These are phyloP conservation scores for Nudaria mundana DNA, from an alignment of 2,888 invertebrate genomes.

Conservation along the genomic window DNA sequence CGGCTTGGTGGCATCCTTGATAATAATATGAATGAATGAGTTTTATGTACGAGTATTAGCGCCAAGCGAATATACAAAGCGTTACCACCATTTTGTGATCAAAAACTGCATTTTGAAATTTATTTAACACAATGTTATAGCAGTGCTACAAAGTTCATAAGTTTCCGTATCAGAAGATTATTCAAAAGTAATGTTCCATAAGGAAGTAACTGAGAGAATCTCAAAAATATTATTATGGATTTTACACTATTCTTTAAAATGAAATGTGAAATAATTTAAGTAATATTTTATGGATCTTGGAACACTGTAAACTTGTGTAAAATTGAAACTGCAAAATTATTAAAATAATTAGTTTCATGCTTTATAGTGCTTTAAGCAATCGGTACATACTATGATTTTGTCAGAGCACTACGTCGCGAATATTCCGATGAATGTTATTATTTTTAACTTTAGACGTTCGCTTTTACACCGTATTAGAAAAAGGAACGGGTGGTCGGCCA, in stretches of 20 bases:
- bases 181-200: neutral
- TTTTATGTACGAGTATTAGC: too few species aligned
- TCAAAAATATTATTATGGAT: too few species aligned
- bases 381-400: constrained; percentile 33
- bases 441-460: constrained; percentile 24
- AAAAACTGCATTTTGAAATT: neutral
- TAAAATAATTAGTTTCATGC: constrained; percentile 24
- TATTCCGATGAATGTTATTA: constrained; percentile 36
- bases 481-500: constrained; percentile 41
- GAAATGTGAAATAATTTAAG: too few species aligned
- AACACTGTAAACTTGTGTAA: constrained; percentile 7
- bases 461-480: constrained; percentile 35
- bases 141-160: constrained; percentile 4
- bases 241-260: too few species aligned
- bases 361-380: constrained; percentile 18
- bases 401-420: constrained; percentile 28
- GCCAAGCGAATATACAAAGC: too few species aligned
- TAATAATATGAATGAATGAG: too few species aligned
- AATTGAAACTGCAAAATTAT: too few species aligned
- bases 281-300: constrained; percentile 2
- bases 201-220: neutral
- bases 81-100: neutral
- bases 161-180: too few species aligned
- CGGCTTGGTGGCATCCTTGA: too few species aligned
- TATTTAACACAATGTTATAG: too few species aligned